phyloP scores from a whole-genome alignment of 2,113 vertebrate genomes.

The Stegostoma tigrinum region DNA sequence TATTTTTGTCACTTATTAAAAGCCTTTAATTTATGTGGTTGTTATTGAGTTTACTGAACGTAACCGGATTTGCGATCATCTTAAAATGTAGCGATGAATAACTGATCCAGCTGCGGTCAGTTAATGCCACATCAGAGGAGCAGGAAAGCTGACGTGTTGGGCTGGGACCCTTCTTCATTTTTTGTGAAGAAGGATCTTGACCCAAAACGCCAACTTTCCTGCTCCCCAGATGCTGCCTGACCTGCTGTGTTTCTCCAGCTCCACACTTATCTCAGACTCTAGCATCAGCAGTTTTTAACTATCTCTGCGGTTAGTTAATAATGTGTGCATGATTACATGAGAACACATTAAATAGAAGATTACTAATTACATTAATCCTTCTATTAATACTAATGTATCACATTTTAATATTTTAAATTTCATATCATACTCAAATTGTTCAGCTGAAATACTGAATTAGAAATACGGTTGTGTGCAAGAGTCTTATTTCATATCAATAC shows the following conservation, averaged over 20 bases:
- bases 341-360: neutral
- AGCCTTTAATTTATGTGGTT: neutral
- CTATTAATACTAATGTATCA: no score
- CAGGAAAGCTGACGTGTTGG: no score
- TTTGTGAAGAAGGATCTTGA: no score
- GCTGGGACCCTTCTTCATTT: no score
- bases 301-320: neutral
- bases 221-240: no score
- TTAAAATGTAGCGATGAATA: neutral
- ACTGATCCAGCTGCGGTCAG: neutral
- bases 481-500: neutral
- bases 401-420: neutral
- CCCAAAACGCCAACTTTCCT: no score
- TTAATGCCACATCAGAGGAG: no score
- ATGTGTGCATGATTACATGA: neutral
- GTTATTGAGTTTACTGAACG: neutral
- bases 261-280: no score
- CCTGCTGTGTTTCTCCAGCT: no score
- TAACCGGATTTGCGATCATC: neutral
- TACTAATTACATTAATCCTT: neutral
- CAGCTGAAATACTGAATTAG: neutral
- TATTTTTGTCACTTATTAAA: neutral
- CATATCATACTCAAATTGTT: neutral
- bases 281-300: no score
- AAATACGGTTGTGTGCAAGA: neutral